A percentile compares a stretch with the other conserved stretches of the same genome.
phyloP scores from a whole-genome alignment of 2,113 vertebrate genomes.

The Larimichthys polyactis region DNA sequence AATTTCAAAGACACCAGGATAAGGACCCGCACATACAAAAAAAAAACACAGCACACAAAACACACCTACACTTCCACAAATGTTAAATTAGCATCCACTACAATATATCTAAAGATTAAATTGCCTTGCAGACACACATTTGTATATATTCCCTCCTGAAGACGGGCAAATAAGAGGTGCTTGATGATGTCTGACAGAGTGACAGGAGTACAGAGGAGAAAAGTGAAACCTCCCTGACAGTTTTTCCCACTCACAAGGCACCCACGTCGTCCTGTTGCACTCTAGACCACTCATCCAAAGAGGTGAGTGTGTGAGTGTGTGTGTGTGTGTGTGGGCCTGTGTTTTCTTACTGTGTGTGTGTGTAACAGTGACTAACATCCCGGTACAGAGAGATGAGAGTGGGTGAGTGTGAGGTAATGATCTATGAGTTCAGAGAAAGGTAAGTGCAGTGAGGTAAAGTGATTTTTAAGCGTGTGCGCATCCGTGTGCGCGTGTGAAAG shows the following conservation, averaged over 20 bases:
- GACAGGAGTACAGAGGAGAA: conserved; percentile 55
- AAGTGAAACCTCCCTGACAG: conserved; percentile 65
- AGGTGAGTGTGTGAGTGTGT: conserved; percentile 25
- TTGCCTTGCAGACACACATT: conserved; percentile 13
- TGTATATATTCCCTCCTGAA: conserved; percentile 22
- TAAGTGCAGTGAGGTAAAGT: conserved; percentile 25
- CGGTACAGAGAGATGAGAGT: conserved; percentile 34
- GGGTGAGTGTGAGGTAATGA: conserved; percentile 56
- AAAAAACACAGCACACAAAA: conserved; percentile 11
- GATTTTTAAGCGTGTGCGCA: conserved; percentile 1
- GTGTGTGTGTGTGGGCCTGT: background rate
- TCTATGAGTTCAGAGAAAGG: conserved; percentile 52
- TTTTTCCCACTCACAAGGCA: conserved; percentile 56
- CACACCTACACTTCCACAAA: conserved; percentile 12
- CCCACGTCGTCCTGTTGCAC: conserved; percentile 28
- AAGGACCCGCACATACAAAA: background rate
- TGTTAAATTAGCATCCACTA: background rate
- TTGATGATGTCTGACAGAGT: conserved; percentile 69
- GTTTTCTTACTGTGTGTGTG: background rate
- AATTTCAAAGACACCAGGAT: background rate
- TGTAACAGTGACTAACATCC: conserved; percentile 44
- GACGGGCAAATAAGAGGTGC: conserved; percentile 40
- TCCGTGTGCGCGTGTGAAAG: conserved; percentile 21
- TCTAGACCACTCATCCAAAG: conserved; percentile 54
- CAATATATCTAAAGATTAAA: conserved; percentile 14